Evolutionary conservation across 2,797 vertebrate genomes (phyloP).

Genomic region (Corythornis leucogaster): DNA sequence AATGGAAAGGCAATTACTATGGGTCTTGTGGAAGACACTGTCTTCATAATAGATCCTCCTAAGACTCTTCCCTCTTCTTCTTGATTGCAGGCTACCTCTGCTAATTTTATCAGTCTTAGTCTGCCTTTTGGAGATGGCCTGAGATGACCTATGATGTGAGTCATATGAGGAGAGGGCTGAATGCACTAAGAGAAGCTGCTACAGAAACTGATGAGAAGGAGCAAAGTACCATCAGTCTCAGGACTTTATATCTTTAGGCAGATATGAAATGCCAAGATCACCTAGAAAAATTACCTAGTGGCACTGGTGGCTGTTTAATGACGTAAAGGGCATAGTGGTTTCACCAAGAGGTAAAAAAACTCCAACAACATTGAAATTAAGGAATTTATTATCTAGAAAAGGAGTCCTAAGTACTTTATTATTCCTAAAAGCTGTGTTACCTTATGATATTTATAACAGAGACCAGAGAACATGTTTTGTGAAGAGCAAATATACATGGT

Average conservation of each 20-base stretch:
- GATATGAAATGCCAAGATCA: neutral
- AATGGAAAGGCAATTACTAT: neutral
- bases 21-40: neutral
- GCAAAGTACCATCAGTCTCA: neutral
- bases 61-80: neutral
- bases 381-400: neutral
- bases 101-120: neutral
- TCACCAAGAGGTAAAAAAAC: neutral
- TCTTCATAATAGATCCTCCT: neutral
- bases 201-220: neutral
- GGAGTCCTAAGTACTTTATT: neutral
- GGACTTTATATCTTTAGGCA: neutral
- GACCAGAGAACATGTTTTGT: neutral
- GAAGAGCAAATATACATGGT: neutral
- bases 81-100: neutral
- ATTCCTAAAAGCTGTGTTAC: neutral
- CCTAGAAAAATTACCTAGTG: neutral
- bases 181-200: neutral
- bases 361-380: neutral
- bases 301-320: neutral
- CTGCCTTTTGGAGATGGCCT: neutral
- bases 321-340: neutral
- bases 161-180: neutral
- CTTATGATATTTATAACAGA: neutral
- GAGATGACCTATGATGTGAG: neutral